These are phyloP conservation scores for Lemur catta DNA, from an alignment of 2,797 vertebrate genomes.

Conservation along the genomic window DNA sequence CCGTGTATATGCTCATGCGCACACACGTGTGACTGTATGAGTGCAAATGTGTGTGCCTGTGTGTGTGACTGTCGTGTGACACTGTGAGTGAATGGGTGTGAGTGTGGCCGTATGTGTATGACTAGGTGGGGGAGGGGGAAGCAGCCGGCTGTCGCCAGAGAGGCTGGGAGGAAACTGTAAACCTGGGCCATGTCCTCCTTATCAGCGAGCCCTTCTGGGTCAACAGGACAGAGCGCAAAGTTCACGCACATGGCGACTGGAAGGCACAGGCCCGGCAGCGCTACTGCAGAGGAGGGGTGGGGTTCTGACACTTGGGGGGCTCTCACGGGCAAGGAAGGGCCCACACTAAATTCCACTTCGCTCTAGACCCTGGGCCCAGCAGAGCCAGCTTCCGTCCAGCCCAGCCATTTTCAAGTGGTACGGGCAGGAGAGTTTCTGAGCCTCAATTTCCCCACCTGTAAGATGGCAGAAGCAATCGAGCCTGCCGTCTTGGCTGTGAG, in stretches of 20 bases:
- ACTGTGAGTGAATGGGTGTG: neutral
- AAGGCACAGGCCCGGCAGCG: rapidly evolving
- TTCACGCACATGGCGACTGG: neutral
- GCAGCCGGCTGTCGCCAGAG: conserved; percentile 58
- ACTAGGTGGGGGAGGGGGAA: neutral
- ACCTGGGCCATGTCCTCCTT: conserved; percentile 51
- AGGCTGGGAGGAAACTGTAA: conserved; percentile 63
- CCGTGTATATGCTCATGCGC: neutral
- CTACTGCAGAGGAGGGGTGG: neutral
- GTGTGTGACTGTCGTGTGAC: neutral
- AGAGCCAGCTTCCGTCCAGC: neutral
- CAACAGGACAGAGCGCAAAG: conserved; percentile 35
- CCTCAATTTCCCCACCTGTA: neutral
- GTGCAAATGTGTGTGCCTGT: neutral
- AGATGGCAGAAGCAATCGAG: neutral
- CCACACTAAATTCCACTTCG: neutral
- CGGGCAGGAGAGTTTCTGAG: neutral
- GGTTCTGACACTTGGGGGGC: rapidly evolving
- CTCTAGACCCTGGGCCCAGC: neutral
- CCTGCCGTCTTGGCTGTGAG: neutral
- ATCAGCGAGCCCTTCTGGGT: conserved; percentile 26
- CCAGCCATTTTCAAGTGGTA: neutral
- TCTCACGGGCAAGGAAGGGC: neutral
- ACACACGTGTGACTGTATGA: neutral
- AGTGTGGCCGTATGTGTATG: neutral